A percentile compares a stretch with the other conserved stretches of the same genome.
Conservation (phyloP, 1,140 invertebrate genomes). For the Ceratina australensis region DNA sequence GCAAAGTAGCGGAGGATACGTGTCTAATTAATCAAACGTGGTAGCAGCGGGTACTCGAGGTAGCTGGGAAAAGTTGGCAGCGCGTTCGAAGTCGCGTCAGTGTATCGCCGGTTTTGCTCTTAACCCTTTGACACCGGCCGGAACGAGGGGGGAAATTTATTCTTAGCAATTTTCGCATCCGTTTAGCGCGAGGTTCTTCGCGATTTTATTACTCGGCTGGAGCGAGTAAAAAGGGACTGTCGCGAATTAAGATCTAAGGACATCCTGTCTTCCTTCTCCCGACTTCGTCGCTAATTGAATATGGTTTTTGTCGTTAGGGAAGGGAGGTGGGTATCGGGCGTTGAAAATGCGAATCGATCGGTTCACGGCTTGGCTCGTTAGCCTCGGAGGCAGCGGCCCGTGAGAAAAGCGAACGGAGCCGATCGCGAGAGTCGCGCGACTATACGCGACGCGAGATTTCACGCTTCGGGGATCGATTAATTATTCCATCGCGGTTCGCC, state of each 20-base stretch:
- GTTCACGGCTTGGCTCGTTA: not conserved
- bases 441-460: conserved; percentile 42
- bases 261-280: not conserved
- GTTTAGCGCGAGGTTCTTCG: not conserved
- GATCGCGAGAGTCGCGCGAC: conserved; percentile 12
- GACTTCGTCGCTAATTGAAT: not conserved
- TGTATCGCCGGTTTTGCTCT: not conserved
- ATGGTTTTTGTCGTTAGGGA: not conserved
- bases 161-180: not conserved
- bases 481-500: conserved; percentile 27
- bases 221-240: not conserved
- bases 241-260: conserved; percentile 4
- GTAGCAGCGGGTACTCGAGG: not conserved
- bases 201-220: not conserved
- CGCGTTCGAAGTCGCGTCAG: not conserved
- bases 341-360: not conserved
- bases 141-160: no score
- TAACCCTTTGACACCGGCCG: no score
- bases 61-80: not conserved
- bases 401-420: conserved; percentile 1
- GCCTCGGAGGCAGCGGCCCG: not conserved
- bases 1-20: conserved; percentile 4
- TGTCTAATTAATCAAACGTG: conserved; percentile 34
- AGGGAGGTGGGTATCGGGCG: not conserved
- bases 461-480: conserved; percentile 51